Evolutionary conservation across 2,113 vertebrate species (phyloP), one percentile per base, ranked within the genome.

Genomic region (Rhynchopsitta pachyrhyncha): DNA sequence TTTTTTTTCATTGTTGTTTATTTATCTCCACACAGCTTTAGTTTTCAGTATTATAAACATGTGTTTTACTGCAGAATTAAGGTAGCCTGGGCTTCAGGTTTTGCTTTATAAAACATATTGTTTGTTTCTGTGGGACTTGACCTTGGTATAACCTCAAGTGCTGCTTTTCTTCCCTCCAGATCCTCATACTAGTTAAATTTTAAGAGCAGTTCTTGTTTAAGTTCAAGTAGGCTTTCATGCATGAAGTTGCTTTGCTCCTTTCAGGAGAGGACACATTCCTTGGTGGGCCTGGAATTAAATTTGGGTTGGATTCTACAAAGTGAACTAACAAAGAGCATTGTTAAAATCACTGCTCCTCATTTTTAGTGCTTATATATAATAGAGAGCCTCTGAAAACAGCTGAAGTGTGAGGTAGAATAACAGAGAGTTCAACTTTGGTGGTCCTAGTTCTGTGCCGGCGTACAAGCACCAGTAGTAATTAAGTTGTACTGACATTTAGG

Each of bases 201-300:
- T 70, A 42, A 24, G 39, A 66, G 63, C 5, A 6, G 23, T 35
- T 63, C 15, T 76, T 23, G 82, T 87, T 64, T 90, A 60, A 35
- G 20, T 59, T 88, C 57, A 37, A 28, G 84, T 69, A 66, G 64
- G 27, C 27, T 90, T 80, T 31, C 27, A 12, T 12, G 3, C 24
- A 47, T 84, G 86, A 89, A 70, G 59, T 50, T 83, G 44, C 17
- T 79, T 1, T 4, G 11, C 31, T 63, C 8, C 28, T 70, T 86
- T 42, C 33, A 17, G 70, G 59, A 17, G 23, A 4, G 57, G 27
- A 16, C 17, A 13, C 0, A 0, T 33, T 73, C 11, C 17, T n/a
- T 53, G 46, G 8, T 62, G 29, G 24, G 7, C 22, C 29, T 41
- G 16, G n/a, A 85, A 46, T 69, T 33, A 46, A 79, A 49, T 86